Conservation (phyloP, 2,888 invertebrate species). For the Flexamia atlantica region DNA sequence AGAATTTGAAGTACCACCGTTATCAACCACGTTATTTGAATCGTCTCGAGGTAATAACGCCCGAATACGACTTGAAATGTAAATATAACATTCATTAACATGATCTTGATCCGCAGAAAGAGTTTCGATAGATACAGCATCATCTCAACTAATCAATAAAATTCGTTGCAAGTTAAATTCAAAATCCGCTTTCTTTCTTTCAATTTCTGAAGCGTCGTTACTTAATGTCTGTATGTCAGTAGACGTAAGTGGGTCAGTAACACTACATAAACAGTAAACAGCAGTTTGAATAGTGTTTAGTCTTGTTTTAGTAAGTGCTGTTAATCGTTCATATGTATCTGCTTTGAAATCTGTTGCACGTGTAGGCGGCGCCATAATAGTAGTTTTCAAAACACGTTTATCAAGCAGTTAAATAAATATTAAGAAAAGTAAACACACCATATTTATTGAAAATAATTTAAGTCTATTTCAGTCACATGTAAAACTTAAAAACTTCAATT, state of each 20-base stretch:
- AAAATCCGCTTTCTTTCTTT: not conserved
- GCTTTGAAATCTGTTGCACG: not conserved
- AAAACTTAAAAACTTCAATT: no score
- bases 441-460: no score
- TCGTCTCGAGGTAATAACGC: not conserved
- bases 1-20: not conserved
- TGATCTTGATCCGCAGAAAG: not conserved
- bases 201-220: not conserved
- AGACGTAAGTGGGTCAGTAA: not conserved
- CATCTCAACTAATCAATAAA: not conserved
- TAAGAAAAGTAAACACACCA: no score
- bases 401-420: no score
- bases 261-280: not conserved
- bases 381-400: no score
- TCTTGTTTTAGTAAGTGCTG: not conserved
- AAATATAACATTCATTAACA: not conserved
- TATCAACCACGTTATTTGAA: not conserved
- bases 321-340: not conserved
- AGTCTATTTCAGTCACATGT: no score
- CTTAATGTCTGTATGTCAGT: not conserved
- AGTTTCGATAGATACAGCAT: not conserved
- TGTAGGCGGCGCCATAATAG: not conserved
- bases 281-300: not conserved
- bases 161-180: not conserved
- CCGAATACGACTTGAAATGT: not conserved